These are phyloP conservation scores for Halcyon badia DNA, from an alignment of 2,797 vertebrate species.

Conservation along the genomic window DNA sequence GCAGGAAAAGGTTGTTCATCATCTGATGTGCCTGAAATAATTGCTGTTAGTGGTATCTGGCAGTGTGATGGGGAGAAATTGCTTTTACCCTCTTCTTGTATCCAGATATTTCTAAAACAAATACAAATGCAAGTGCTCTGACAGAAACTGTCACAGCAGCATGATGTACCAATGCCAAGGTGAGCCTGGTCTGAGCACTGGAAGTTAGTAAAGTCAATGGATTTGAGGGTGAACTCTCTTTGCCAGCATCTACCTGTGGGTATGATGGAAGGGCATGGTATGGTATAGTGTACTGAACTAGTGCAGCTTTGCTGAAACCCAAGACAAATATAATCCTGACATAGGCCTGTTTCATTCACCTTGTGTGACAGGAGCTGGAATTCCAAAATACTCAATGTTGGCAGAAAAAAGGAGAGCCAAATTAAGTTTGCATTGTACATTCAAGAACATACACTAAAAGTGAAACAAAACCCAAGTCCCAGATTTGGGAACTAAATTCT, in stretches of 20 bases:
- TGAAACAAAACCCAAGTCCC: neutral
- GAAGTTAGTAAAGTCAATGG: neutral
- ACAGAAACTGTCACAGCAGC: neutral
- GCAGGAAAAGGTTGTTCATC: neutral
- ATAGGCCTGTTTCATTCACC: neutral
- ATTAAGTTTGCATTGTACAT: neutral
- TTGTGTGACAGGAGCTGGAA: neutral
- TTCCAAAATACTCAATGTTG: fast-evolving
- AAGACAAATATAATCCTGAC: neutral
- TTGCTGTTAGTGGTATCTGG: neutral
- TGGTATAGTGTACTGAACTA: neutral
- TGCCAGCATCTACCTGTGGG: neutral
- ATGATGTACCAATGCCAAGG: neutral
- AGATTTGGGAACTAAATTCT: neutral
- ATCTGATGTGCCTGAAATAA: neutral
- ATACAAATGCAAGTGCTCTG: neutral
- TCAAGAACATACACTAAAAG: neutral
- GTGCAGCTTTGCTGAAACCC: neutral
- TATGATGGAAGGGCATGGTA: neutral
- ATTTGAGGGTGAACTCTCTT: neutral
- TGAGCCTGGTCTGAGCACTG: neutral
- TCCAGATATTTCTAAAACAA: neutral
- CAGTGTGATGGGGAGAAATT: neutral
- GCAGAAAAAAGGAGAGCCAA: neutral
- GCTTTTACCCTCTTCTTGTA: neutral